phyloP scores from a whole-genome alignment of 2,888 invertebrate genomes.

The Pristionchus fissidentatus region DNA sequence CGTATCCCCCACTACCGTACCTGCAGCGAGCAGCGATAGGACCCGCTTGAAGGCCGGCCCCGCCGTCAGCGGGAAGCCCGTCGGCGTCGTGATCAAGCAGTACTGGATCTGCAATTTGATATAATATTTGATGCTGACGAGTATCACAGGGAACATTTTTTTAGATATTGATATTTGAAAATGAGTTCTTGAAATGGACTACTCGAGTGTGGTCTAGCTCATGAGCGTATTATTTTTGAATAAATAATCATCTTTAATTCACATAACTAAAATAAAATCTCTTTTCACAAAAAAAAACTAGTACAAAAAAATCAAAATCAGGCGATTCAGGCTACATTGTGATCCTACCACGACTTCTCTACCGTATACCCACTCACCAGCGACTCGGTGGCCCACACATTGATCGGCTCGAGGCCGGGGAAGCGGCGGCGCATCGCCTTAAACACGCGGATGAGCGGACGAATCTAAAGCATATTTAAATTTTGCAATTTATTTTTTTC shows the following conservation, averaged over 20 bases:
- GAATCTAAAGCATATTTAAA: constrained; percentile 81
- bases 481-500: too few species aligned
- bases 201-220: too few species aligned
- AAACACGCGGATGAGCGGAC: constrained; percentile 87
- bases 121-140: constrained; percentile 7
- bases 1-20: constrained; percentile 75
- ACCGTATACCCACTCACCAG: constrained; percentile 81
- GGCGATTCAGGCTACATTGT: too few species aligned
- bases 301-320: too few species aligned
- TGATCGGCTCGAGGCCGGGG: constrained; percentile 89
- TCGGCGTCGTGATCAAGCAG: constrained; percentile 42
- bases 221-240: too few species aligned
- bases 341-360: too few species aligned
- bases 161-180: too few species aligned
- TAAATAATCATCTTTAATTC: too few species aligned
- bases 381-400: constrained; percentile 96
- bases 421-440: constrained; percentile 91
- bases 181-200: too few species aligned
- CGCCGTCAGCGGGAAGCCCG: constrained; percentile 74
- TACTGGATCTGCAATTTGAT: constrained; percentile 38
- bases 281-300: too few species aligned
- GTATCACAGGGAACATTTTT: too few species aligned
- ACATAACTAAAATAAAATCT: too few species aligned
- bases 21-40: constrained; percentile 25
- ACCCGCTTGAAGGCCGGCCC: constrained; percentile 38